Conservation (phyloP, 2,113 vertebrate species). For the Climacteris rufus region DNA sequence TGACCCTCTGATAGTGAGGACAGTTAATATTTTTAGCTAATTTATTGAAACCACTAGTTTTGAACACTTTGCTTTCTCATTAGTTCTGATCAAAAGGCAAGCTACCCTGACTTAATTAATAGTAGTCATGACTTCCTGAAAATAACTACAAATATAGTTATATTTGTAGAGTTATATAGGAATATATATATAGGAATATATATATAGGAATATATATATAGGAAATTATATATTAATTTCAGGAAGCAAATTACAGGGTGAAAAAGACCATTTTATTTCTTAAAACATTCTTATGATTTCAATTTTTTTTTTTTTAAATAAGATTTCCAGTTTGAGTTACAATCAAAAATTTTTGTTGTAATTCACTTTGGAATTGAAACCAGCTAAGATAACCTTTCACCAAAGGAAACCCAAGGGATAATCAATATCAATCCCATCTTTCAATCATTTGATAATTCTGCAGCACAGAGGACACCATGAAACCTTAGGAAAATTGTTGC, state of each 20-base stretch:
- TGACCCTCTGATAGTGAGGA: rapidly evolving
- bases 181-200: no score
- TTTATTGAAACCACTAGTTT: not conserved
- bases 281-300: not conserved
- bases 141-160: not conserved
- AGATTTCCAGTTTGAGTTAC: not conserved
- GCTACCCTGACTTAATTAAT: not conserved
- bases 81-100: not conserved
- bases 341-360: rapidly evolving
- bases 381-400: not conserved
- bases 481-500: not conserved
- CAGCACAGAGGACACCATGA: no score
- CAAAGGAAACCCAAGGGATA: not conserved
- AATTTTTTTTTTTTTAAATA: not conserved
- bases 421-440: not conserved
- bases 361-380: not conserved
- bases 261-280: not conserved
- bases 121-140: not conserved
- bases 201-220: no score
- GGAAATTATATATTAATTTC: not conserved
- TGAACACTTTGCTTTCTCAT: not conserved
- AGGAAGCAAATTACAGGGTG: not conserved
- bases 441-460: not conserved
- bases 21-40: not conserved
- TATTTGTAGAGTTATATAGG: no score